Evolutionary conservation across 2,888 invertebrate species (phyloP), one percentile per base, ranked within the genome.

Genomic region (Latheticus oryzae): DNA sequence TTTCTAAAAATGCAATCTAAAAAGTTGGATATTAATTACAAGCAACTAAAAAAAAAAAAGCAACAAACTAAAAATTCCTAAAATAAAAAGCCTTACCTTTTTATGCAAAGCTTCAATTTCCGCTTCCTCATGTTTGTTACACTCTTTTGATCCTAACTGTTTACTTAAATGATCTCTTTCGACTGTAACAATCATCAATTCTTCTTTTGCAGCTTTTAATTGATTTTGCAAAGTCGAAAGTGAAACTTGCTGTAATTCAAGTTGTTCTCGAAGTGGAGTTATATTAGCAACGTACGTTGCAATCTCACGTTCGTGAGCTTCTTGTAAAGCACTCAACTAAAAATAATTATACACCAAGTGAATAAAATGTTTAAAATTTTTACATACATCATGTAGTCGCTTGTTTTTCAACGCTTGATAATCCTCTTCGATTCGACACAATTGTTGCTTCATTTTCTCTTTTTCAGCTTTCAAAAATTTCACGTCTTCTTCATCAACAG

Each of bases 311-410:
- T 89, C 89, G 70, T 89, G 89, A 1, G 88, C 86, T 65, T 86
- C 79, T 79, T 89, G 89, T 2, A 89, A 83, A 4, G 89, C 89
- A 76, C 89, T 91, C 24, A 92, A 79, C 87, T 91, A 81, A 38
- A 82, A 78, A 75, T 8, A 48, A 12, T 23, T 5, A 13, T 19
- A 19, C 5, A 19, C 21, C 5, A 5, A 3, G 5, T 19, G 5
- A 19, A 5, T 5, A 5, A 37, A 17, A 13, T 5, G 16, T n/a
- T 2, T 24, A 24, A 24, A 24, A 24, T 24, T 4, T 24, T 2
- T 24, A 83, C 89, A 88, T 77, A 92, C 88, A 79, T 92, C 92
- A 75, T 90, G 88, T 67, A 92, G 82, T 47, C 91, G 82, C 74
- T 91, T 91, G 65, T 87, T 87, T 74, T 91, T 90, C 66, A 92